A percentile compares a stretch with the other conserved stretches of the same genome.
phyloP scores from a whole-genome alignment of 1,140 invertebrate species.

The Ostrea edulis region DNA sequence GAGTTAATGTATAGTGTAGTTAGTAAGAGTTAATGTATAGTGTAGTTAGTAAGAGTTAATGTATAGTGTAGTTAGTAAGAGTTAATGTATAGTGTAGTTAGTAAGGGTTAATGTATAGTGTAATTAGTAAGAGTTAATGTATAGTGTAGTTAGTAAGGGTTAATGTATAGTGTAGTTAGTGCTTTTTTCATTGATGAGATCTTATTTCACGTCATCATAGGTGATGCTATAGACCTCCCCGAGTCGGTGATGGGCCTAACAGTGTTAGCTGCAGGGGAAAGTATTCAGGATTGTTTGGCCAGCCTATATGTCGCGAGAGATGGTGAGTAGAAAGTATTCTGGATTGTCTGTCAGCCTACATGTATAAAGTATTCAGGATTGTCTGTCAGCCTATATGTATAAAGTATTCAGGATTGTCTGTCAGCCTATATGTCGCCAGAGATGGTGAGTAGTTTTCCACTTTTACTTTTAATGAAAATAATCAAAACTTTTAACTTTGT shows the following conservation, averaged over 20 bases:
- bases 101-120: no score
- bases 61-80: no score
- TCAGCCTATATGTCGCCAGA: constrained; percentile 95
- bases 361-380: constrained; percentile 97
- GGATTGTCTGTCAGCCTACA: constrained; percentile 95
- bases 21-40: no score
- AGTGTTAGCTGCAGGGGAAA: constrained; percentile 96
- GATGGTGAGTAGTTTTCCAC: constrained; percentile 86
- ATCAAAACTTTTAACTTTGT: no score
- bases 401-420: constrained; percentile 96
- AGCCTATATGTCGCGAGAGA: constrained; percentile 97
- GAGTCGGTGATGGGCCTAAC: constrained; percentile 97
- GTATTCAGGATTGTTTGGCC: constrained; percentile 96
- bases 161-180: no score
- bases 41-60: no score
- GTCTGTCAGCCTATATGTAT: constrained; percentile 93
- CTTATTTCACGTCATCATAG: constrained; percentile 52
- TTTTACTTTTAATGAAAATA: no score
- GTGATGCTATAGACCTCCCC: constrained; percentile 75
- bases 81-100: no score
- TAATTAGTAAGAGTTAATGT: no score
- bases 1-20: no score
- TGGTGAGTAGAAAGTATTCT: constrained; percentile 94
- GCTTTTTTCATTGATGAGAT: no score
- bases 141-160: no score